These are phyloP conservation scores for Atractosteus spatula DNA, from an alignment of 2,113 vertebrate genomes.

Conservation along the genomic window DNA sequence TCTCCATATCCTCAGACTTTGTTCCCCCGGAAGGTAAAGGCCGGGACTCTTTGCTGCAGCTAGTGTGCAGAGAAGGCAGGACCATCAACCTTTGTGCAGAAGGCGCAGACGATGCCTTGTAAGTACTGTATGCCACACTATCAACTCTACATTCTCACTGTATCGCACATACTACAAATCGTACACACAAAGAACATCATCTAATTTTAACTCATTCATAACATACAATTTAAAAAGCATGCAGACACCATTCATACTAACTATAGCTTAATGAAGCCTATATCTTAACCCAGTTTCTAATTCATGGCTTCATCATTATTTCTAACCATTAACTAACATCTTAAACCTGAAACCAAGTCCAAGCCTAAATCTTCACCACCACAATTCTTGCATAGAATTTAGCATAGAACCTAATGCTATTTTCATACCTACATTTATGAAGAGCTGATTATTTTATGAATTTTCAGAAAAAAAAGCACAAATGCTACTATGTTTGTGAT, in stretches of 20 bases:
- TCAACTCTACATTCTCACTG: background rate
- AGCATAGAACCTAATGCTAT: no score
- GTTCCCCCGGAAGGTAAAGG: slow-evolving; percentile 84
- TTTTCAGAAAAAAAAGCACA: no score
- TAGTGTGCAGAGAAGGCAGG: slow-evolving; percentile 88
- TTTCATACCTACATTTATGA: no score
- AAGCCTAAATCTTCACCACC: no score
- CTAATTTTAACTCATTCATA: no score
- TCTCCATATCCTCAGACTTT: slow-evolving; percentile 64
- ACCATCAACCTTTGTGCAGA: slow-evolving; percentile 89
- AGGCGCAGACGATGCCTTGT: slow-evolving; percentile 89
- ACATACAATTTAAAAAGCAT: no score
- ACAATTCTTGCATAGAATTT: no score
- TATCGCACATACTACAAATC: background rate
- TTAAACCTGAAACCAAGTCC: no score
- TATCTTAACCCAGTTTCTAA: background rate
- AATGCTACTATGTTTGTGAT: no score
- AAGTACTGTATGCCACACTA: slow-evolving; percentile 47
- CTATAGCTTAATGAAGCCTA: background rate
- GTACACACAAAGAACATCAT: no score
- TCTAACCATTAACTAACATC: no score
- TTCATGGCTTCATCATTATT: background rate
- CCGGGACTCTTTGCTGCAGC: slow-evolving; percentile 84
- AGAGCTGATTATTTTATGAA: no score
- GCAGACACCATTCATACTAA: background rate